Conservation (phyloP, 2,797 vertebrate genomes). For the Benthosema pterotum region DNA sequence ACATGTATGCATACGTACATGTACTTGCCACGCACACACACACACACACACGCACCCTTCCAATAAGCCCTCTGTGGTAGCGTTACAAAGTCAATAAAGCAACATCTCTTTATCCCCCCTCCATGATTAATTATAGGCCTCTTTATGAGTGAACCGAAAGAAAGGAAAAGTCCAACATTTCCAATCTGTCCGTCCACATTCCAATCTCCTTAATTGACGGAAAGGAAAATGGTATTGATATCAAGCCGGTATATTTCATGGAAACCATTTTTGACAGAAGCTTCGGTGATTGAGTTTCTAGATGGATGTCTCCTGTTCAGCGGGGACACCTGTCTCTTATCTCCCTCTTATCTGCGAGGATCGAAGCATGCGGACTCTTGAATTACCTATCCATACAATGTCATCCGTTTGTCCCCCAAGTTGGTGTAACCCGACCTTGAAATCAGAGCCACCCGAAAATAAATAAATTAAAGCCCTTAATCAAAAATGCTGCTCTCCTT, state of each 20-base stretch:
- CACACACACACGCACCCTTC: neutral
- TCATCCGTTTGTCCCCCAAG: conserved; percentile 77
- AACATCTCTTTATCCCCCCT: too few relatives aligned
- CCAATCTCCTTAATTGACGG: conserved; percentile 43
- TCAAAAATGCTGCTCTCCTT: conserved; percentile 75
- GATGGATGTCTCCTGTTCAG: conserved; percentile 77
- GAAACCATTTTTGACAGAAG: conserved; percentile 66
- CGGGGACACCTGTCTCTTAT: conserved; percentile 81
- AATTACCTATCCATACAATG: conserved; percentile 74
- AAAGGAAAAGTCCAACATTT: neutral
- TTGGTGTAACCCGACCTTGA: conserved; percentile 74
- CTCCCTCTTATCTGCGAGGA: conserved; percentile 76
- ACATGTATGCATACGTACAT: neutral
- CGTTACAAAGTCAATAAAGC: too few relatives aligned
- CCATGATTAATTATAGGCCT: too few relatives aligned
- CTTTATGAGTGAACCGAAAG: neutral
- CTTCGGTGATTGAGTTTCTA: conserved; percentile 72
- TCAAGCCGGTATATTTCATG: conserved; percentile 62
- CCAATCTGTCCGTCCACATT: conserved; percentile 17
- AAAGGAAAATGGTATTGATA: conserved; percentile 47
- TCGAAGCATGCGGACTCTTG: conserved; percentile 79
- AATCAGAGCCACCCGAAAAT: conserved; percentile 77
- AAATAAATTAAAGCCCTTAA: conserved; percentile 80
- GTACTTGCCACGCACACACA: conserved; percentile 13
- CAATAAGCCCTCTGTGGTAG: too few relatives aligned